Percentiles rank a stretch among this genome's conserved stretches.
Conservation (phyloP, 2,888 invertebrate species). For the Apodemia duryi region DNA sequence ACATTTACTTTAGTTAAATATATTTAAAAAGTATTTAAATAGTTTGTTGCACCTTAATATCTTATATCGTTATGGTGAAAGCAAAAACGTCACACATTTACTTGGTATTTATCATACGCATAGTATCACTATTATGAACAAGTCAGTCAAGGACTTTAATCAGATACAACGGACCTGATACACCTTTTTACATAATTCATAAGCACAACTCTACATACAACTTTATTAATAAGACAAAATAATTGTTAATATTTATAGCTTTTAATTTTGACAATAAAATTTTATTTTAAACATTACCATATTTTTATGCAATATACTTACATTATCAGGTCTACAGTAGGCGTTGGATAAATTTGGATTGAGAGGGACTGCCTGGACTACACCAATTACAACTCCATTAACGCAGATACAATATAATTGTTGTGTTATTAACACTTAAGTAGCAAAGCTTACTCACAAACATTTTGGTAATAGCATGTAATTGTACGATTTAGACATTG, state of each 20-base stretch:
- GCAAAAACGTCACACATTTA: neutral
- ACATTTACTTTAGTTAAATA: too few species aligned
- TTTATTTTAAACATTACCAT: neutral
- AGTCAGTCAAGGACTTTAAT: neutral
- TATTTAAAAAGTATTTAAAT: too few species aligned
- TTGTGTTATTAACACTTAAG: slow-evolving; percentile 51
- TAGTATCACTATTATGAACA: neutral
- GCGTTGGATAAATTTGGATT: neutral
- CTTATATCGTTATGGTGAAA: too few species aligned
- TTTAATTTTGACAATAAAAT: neutral
- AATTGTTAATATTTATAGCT: neutral
- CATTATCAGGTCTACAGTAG: slow-evolving; percentile 8
- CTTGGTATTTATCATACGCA: neutral
- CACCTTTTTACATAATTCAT: too few species aligned
- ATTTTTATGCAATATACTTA: neutral
- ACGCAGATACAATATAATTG: slow-evolving; percentile 22
- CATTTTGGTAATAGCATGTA: slow-evolving; percentile 58
- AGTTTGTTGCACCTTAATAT: too few species aligned
- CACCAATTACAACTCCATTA: neutral
- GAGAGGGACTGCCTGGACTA: neutral
- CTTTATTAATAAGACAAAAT: neutral
- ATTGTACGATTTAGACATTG: slow-evolving; percentile 37
- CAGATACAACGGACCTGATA: neutral
- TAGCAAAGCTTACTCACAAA: slow-evolving; percentile 64
- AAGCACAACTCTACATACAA: neutral